phyloP scores from a whole-genome alignment of 2,888 invertebrate genomes.

The Polydrusus pterygomalis region DNA sequence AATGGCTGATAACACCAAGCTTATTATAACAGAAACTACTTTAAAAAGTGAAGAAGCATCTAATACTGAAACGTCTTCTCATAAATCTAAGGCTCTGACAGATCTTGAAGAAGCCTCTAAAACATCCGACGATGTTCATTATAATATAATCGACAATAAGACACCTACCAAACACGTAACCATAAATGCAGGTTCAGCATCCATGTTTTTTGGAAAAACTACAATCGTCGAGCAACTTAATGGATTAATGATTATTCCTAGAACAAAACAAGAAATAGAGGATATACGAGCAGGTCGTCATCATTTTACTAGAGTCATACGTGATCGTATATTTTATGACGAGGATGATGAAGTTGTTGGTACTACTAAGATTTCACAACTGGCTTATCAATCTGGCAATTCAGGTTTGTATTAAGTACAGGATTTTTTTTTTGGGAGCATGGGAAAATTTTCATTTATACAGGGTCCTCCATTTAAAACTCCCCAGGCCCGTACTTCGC shows the following conservation, averaged over 20 bases:
- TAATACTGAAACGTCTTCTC: too few species aligned
- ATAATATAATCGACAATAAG: not conserved
- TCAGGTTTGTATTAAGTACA: not conserved
- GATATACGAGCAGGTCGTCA: slow-evolving; percentile 13
- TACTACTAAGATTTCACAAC: slow-evolving; percentile 33
- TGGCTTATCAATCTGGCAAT: slow-evolving; percentile 13
- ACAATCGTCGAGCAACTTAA: not conserved
- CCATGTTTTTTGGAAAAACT: not conserved
- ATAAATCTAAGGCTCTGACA: too few species aligned
- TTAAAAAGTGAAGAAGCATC: too few species aligned
- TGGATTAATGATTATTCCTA: slow-evolving; percentile 37
- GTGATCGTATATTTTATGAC: slow-evolving; percentile 34
- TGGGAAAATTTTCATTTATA: too few species aligned
- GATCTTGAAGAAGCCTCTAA: not conserved
- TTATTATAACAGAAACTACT: too few species aligned
- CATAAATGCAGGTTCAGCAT: not conserved
- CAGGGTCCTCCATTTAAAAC: too few species aligned
- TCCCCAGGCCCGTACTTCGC: too few species aligned
- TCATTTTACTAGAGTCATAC: slow-evolving; percentile 36
- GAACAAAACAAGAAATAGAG: slow-evolving; percentile 19
- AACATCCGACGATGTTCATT: not conserved
- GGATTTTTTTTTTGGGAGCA: too few species aligned
- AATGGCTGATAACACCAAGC: too few species aligned
- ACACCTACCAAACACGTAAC: not conserved
- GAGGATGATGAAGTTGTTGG: slow-evolving; percentile 47